A percentile compares a stretch with the other conserved stretches of the same genome.
These are phyloP conservation scores for Pogonognathellus flavescens DNA, from an alignment of 1,140 invertebrate species.

Conservation along the genomic window DNA sequence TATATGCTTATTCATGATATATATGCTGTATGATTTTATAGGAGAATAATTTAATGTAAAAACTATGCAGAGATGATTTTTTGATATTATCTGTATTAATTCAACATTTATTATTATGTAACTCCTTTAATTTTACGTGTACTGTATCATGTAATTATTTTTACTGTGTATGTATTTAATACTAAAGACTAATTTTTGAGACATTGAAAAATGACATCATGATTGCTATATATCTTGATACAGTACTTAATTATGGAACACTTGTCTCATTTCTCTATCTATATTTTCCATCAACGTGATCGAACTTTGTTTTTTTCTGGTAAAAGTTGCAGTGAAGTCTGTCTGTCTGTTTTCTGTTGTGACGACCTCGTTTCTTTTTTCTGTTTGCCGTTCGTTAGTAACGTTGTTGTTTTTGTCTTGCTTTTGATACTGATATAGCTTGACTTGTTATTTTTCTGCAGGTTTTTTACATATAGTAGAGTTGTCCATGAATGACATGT, in stretches of 20 bases:
- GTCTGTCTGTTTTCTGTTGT: not conserved
- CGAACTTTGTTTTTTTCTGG: no score
- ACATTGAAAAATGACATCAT: slow-evolving; percentile 40
- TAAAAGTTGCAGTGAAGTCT: not conserved
- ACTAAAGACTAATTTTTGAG: slow-evolving; percentile 44
- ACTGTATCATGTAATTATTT: not conserved
- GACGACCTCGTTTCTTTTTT: not conserved
- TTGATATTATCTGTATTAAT: not conserved
- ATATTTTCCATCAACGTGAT: no score
- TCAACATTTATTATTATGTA: slow-evolving; percentile 17
- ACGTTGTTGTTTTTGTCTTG: no score
- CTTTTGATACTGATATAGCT: no score
- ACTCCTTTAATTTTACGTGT: not conserved
- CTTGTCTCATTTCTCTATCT: not conserved
- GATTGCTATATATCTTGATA: no score
- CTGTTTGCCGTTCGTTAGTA: no score
- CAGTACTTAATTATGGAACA: slow-evolving; percentile 13
- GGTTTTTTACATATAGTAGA: no score
- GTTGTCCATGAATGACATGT: no score
- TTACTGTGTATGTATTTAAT: not conserved
- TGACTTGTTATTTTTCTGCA: no score
- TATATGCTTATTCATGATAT: no score
- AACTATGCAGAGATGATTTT: not conserved
- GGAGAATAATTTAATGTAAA: no score
- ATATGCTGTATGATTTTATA: no score